Evolutionary conservation across 2,888 invertebrate genomes (phyloP), one percentile per base, ranked within the genome.

Genomic region (Meandrusa payeni): DNA sequence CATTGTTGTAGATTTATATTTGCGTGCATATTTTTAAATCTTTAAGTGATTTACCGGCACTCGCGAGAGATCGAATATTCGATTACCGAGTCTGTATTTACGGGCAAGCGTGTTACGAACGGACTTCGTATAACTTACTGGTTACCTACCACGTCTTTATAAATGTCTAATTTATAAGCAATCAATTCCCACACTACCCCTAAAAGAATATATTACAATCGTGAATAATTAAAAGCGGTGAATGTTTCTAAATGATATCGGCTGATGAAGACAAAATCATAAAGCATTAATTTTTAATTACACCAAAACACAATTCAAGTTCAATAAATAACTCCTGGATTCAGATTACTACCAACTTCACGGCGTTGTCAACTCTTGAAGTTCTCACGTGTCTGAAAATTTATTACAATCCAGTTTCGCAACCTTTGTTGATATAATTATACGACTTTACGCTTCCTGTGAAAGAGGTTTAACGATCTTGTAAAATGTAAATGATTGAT

Each of bases 61-160:
- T 3, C 6, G 11, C 26, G 2, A n/a, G 13, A 12, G 7, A 26
- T 32, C 34, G 9, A 28, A 34, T 34, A 34, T 71, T 72, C 69
- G 69, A 69, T 78, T 76, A 78, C 75, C 56, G 54, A 28, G 17
- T 47, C 50, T 53, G 61, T 67, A 63, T 77, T 79, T 76, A 76
- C 66, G 60, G 60, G 57, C 43, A 36, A 52, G 50, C 64, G 41
- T 66, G 71, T 76, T 77, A 78, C 76, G 75, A 64, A 46, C 55
- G 46, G 58, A 59, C 62, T 57, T 57, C 49, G 64, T 58, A 58
- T n/a, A 70, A 69, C 66, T 72, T 69, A 69, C 60, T 63, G 59
- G 61, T 59, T 65, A n/a, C n/a, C n/a, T n/a, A n/a, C n/a, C n/a
- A n/a, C n/a, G n/a, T n/a, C n/a, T n/a, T n/a, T n/a, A n/a, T n/a